Evolutionary conservation across 1,140 invertebrate species (phyloP).

Genomic region (Drosophila ananassae): DNA sequence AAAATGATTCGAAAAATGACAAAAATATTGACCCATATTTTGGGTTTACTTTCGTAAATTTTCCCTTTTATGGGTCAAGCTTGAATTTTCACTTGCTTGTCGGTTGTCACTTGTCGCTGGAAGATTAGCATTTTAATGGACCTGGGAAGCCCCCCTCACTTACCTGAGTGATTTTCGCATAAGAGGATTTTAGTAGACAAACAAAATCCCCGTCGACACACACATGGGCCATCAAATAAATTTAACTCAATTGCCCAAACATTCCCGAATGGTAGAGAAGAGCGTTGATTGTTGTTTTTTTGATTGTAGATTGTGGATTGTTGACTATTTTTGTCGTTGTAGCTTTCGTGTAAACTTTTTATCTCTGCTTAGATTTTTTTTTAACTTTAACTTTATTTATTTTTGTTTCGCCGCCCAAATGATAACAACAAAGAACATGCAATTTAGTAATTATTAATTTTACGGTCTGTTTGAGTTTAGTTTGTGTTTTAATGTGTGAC

Average conservation of each 20-base stretch:
- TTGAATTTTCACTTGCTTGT: constrained; percentile 11
- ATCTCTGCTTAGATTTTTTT: constrained; percentile 55
- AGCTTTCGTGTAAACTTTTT: constrained; percentile 53
- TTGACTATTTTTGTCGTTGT: constrained; percentile 6
- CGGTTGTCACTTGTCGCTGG: no score
- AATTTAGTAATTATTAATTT: constrained; percentile 76
- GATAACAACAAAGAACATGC: constrained; percentile 61
- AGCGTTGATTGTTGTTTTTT: constrained; percentile 21
- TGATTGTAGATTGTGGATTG: constrained; percentile 21
- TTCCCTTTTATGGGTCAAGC: constrained; percentile 20
- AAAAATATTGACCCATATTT: constrained; percentile 9
- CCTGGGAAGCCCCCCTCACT: not conserved
- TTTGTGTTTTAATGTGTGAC: constrained; percentile 25
- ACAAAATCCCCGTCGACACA: constrained; percentile 26
- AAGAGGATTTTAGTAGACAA: constrained; percentile 51
- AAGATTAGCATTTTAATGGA: constrained; percentile 1
- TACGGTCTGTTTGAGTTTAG: constrained; percentile 69
- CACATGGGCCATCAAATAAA: constrained; percentile 41
- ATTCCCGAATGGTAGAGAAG: constrained; percentile 27
- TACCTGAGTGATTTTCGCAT: constrained; percentile 33
- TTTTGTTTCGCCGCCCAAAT: constrained; percentile 57
- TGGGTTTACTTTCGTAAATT: not conserved
- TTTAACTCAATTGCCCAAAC: constrained; percentile 55
- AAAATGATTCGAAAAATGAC: no score
- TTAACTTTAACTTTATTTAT: constrained; percentile 25